Percentiles rank a stretch among this genome's conserved stretches.
Conservation (phyloP, 1,140 invertebrate genomes). For the Cherax destructor region DNA sequence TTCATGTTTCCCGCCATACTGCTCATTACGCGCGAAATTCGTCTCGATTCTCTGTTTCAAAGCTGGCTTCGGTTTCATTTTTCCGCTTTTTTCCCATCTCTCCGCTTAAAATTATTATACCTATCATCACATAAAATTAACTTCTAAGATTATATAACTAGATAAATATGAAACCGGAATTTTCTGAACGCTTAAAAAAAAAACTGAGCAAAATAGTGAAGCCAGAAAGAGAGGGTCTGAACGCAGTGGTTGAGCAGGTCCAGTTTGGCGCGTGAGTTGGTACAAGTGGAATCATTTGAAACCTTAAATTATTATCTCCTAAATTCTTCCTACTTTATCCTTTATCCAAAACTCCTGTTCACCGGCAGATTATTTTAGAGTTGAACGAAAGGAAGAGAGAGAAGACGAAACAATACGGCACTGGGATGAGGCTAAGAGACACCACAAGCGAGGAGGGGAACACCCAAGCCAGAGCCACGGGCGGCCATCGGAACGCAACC, state of each 20-base stretch:
- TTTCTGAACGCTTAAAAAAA: too few relatives aligned
- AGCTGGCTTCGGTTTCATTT: neutral
- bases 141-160: too few relatives aligned
- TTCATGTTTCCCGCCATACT: constrained; percentile 29
- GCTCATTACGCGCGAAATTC: neutral
- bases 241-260: constrained; percentile 41
- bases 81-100: too few relatives aligned
- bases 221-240: neutral
- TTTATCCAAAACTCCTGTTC: neutral
- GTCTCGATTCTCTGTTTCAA: neutral
- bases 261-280: constrained; percentile 17
- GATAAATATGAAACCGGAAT: too few relatives aligned
- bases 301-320: neutral
- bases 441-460: neutral
- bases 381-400: neutral
- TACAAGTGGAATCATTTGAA: constrained; percentile 29
- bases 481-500: neutral
- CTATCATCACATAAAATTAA: too few relatives aligned
- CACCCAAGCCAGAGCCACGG: neutral
- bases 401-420: neutral
- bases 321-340: neutral
- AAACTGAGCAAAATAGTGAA: neutral
- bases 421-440: too few relatives aligned
- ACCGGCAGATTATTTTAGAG: too few relatives aligned
- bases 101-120: too few relatives aligned